phyloP scores from a whole-genome alignment of 2,797 vertebrate genomes.

The Enteromius trimaculatus region DNA sequence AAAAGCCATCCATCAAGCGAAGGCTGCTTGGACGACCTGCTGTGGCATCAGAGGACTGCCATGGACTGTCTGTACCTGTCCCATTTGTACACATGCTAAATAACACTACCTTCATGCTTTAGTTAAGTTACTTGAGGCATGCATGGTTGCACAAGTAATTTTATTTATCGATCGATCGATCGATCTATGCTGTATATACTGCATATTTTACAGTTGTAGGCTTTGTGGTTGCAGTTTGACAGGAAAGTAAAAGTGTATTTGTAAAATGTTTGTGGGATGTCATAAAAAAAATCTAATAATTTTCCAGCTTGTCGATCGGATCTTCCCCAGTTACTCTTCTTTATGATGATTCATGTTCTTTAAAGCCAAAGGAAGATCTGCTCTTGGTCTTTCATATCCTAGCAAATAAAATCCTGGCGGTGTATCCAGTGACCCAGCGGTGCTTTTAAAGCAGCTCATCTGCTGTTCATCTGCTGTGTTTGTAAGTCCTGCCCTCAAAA shows the following conservation, averaged over 20 bases:
- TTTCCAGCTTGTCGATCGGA: slow-evolving; percentile 5
- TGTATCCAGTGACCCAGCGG: background rate
- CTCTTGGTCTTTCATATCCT: slow-evolving; percentile 9
- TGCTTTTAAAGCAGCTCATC: slow-evolving; percentile 3
- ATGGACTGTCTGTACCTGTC: slow-evolving; percentile 25
- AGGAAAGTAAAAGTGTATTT: slow-evolving; percentile 1
- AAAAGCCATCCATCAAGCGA: slow-evolving; percentile 66
- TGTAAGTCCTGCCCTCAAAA: background rate
- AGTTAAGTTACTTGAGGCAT: background rate
- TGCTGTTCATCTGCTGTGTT: background rate
- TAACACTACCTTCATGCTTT: background rate
- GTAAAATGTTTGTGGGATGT: background rate
- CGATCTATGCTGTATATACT: background rate
- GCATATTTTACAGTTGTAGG: background rate
- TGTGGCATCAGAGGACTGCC: slow-evolving; percentile 53
- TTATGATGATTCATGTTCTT: slow-evolving; percentile 21
- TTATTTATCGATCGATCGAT: background rate
- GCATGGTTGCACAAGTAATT: background rate
- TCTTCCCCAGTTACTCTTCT: background rate
- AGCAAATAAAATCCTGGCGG: slow-evolving; percentile 15
- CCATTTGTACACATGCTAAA: slow-evolving; percentile 15
- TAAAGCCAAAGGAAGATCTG: slow-evolving; percentile 1
- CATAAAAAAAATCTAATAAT: background rate
- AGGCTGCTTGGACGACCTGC: slow-evolving; percentile 66
- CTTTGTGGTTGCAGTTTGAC: background rate